Conservation (phyloP, 2,113 vertebrate genomes). For the Reinhardtius hippoglossoides region DNA sequence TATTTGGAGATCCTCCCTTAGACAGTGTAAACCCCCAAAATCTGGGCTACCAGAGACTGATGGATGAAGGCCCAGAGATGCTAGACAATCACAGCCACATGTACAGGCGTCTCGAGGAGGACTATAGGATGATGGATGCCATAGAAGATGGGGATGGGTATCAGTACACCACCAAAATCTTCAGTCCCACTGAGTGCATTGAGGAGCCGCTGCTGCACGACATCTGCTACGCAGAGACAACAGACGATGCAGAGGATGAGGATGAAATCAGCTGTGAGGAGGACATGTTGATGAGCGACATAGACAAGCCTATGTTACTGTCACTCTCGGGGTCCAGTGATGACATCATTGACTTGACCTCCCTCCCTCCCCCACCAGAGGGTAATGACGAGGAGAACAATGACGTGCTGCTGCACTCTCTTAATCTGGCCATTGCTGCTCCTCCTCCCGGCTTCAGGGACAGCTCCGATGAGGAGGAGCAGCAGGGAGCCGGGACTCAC, state of each 20-base stretch:
- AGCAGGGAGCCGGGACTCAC: constrained; percentile 82
- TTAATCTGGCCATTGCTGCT: constrained; percentile 97
- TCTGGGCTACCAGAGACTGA: constrained; percentile 93
- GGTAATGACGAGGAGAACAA: constrained; percentile 92
- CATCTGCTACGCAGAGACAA: constrained; percentile 96
- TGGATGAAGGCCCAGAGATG: constrained; percentile 92
- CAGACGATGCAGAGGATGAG: constrained; percentile 95
- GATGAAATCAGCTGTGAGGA: constrained; percentile 98
- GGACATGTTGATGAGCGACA: constrained; percentile 90
- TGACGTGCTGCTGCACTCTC: constrained; percentile 93
- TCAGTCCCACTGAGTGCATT: constrained; percentile 88
- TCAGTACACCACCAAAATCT: constrained; percentile 91
- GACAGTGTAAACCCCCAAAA: constrained; percentile 90
- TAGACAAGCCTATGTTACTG: constrained; percentile 89
- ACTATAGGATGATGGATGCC: constrained; percentile 90
- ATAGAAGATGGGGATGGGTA: constrained; percentile 89
- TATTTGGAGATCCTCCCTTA: constrained; percentile 93
- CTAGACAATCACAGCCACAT: constrained; percentile 87
- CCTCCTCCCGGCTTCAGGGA: constrained; percentile 98
- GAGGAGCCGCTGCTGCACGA: constrained; percentile 96
- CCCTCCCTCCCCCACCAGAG: constrained; percentile 97
- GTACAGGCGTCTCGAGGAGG: constrained; percentile 88
- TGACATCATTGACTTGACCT: constrained; percentile 98
- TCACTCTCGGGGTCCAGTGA: constrained; percentile 95
- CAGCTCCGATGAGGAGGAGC: constrained; percentile 98